A percentile compares a stretch with the other conserved stretches of the same genome.
These are phyloP conservation scores for Melanostigma gelatinosum DNA, from an alignment of 2,113 vertebrate genomes.

Conservation along the genomic window DNA sequence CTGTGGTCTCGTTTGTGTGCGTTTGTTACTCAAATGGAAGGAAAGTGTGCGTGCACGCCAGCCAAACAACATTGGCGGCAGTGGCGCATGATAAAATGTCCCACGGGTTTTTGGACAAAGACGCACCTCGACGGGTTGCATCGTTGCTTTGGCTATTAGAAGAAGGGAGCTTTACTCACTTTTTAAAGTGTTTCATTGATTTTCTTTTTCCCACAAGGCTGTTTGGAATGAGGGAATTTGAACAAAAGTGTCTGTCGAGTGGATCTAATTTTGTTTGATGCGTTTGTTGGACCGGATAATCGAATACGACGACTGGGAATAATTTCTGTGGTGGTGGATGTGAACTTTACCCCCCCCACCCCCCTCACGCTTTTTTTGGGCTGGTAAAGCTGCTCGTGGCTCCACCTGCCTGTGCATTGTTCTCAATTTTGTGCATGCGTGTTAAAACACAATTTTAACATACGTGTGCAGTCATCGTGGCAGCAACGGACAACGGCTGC, in stretches of 20 bases:
- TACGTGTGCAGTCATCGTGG: not conserved
- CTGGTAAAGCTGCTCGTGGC: not conserved
- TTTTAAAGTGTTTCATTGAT: not conserved
- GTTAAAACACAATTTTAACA: not conserved
- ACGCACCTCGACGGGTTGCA: not conserved
- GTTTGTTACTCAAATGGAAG: not conserved
- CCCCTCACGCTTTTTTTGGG: not conserved
- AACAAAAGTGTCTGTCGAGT: not conserved
- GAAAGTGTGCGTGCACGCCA: not conserved
- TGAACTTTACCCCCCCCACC: no score
- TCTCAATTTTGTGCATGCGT: not conserved
- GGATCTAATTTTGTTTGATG: not conserved
- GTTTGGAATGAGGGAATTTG: not conserved
- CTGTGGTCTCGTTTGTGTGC: not conserved
- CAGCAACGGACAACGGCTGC: constrained; percentile 11
- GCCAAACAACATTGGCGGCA: not conserved
- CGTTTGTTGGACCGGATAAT: not conserved
- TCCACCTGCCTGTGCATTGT: not conserved
- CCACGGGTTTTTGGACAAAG: not conserved
- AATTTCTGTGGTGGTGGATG: not conserved
- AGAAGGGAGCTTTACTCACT: not conserved
- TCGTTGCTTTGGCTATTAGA: not conserved
- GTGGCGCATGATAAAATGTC: not conserved
- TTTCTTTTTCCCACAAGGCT: not conserved
- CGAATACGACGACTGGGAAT: not conserved